phyloP scores from a whole-genome alignment of 2,797 vertebrate genomes.

The Lutra lutra region DNA sequence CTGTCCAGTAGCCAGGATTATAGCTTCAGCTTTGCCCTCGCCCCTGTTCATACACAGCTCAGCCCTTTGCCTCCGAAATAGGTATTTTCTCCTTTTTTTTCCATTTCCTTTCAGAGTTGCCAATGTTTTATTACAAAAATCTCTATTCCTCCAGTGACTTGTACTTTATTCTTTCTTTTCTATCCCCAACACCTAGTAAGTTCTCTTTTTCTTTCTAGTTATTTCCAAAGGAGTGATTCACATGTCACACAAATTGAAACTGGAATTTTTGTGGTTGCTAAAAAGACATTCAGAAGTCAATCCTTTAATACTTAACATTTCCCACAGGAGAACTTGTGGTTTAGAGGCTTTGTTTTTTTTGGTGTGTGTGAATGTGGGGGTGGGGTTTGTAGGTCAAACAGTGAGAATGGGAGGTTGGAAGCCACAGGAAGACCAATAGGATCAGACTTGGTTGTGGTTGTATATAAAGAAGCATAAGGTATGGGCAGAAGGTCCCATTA shows the following conservation, averaged over 20 bases:
- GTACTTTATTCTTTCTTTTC: not conserved
- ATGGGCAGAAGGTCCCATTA: not conserved
- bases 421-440: not conserved
- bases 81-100: not conserved
- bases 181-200: not conserved
- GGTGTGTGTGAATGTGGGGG: not conserved
- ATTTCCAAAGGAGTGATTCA: constrained; percentile 41
- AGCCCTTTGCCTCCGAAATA: not conserved
- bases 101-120: constrained; percentile 8
- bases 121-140: not conserved
- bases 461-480: not conserved
- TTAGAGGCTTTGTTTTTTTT: not conserved
- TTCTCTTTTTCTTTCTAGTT: constrained; percentile 13
- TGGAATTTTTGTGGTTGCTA: constrained; percentile 51
- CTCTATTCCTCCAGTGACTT: not conserved
- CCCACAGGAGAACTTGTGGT: constrained; percentile 22
- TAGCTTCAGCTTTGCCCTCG: not conserved
- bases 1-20: not conserved
- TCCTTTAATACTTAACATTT: constrained; percentile 47
- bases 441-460: not conserved
- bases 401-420: not conserved
- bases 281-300: constrained; percentile 31
- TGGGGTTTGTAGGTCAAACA: not conserved
- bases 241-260: constrained; percentile 21
- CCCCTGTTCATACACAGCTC: not conserved